Evolutionary conservation across 1,140 invertebrate genomes (phyloP).

Genomic region (Sycobia sp.): DNA sequence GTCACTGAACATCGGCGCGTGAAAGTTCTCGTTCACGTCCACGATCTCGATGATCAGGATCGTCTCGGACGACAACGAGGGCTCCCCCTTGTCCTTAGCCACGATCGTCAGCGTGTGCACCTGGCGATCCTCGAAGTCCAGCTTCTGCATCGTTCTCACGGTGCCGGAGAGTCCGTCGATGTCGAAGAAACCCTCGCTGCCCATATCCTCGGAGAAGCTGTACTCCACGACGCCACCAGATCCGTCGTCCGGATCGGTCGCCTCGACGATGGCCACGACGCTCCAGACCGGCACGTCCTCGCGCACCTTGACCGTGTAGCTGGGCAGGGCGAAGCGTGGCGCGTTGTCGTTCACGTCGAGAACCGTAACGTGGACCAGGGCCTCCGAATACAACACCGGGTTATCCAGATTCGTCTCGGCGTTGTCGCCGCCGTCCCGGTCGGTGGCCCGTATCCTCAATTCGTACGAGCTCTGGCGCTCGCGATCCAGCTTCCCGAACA

Average conservation of each 20-base stretch:
- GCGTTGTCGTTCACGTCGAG: slow-evolving; percentile 93
- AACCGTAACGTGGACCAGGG: slow-evolving; percentile 77
- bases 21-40: slow-evolving; percentile 91
- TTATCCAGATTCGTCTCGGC: slow-evolving; percentile 53
- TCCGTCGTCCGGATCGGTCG: slow-evolving; percentile 85
- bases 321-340: slow-evolving; percentile 76
- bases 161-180: slow-evolving; percentile 85
- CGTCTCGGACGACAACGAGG: slow-evolving; percentile 74
- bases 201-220: slow-evolving; percentile 71
- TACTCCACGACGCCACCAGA: slow-evolving; percentile 78
- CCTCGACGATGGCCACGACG: slow-evolving; percentile 82
- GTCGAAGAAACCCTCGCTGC: slow-evolving; percentile 70
- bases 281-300: slow-evolving; percentile 90
- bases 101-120: slow-evolving; percentile 85
- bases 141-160: slow-evolving; percentile 72
- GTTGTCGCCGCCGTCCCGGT: slow-evolving; percentile 68
- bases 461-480: slow-evolving; percentile 85
- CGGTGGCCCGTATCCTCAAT: slow-evolving; percentile 80
- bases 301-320: slow-evolving; percentile 81
- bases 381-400: slow-evolving; percentile 72
- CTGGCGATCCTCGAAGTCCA: slow-evolving; percentile 89
- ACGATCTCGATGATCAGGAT: slow-evolving; percentile 84
- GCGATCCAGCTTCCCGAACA: slow-evolving; percentile 79
- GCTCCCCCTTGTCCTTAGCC: slow-evolving; percentile 80
- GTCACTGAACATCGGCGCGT: slow-evolving; percentile 83